Base-by-base conservation (phyloP, 2,888 invertebrate species). In the Meliscaeva auricollis region DNA sequence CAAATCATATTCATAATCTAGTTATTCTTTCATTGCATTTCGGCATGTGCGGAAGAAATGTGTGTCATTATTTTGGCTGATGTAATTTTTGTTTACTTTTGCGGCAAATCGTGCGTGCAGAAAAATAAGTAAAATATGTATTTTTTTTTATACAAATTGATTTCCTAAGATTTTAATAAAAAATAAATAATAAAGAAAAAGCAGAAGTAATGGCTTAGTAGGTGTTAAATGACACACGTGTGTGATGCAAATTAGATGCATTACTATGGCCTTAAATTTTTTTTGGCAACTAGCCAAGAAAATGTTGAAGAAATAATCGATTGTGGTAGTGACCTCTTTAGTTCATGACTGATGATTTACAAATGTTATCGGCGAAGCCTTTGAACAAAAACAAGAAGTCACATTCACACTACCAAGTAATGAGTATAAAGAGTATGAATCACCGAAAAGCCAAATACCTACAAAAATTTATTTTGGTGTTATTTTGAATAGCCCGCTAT, bases 51-150 rank as follows among this genome's bases (percentile, higher is more conserved):
- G 7, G 11, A 35, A 48, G 11, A 32, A 22, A 58, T 48, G 17
- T 32, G 17, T 52, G 1, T 48, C 26, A 69, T 38, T 54, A 69
- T 38, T 54, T 58, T 82, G 76, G 68, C 76, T 82, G 82, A 82
- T 82, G 82, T 66, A 76, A 81, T 72, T 58, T 26, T 0, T 13
- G 22, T 26, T 26, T 0, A 11, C n/a, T 15, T 76, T 76, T 72
- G 81, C 52, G 8, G 17, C 30, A 48, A 20, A 38, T 50, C 4
- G 3, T n/a, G 46, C 62, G 15, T 60, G 15, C 3, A 8, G n/a
- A n/a, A 52, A 32, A 8, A 35, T 13, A 2, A 2, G 11, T 41
- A 9, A 15, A 54, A 0, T 41, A 11, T 4, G 48, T 11, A 44
- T 52, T n/a, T 20, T 58, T 0, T 15, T 32, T 11, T 35, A 9